Evolutionary conservation across 2,888 invertebrate genomes (phyloP).

Genomic region (Gandaritis pyraliata): DNA sequence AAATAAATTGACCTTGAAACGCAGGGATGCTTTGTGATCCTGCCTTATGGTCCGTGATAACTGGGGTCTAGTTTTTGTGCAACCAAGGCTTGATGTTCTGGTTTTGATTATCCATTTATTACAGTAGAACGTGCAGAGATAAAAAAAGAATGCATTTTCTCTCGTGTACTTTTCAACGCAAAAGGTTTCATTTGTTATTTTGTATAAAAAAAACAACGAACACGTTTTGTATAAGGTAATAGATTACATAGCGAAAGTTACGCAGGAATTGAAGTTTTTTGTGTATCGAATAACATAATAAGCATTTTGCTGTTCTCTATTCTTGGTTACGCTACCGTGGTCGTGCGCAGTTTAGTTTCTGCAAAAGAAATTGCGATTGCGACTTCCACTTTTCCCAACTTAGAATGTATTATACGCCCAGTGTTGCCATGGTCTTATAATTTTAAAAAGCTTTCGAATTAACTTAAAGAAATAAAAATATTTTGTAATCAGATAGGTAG

Average conservation of each 20-base stretch:
- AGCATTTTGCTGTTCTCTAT: slow-evolving; percentile 34
- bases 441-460: no score
- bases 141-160: slow-evolving; percentile 2
- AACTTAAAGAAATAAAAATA: no score
- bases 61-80: slow-evolving; percentile 37
- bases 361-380: slow-evolving; percentile 34
- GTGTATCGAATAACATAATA: slow-evolving; percentile 38
- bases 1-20: slow-evolving; percentile 27
- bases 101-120: slow-evolving; percentile 33
- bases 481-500: no score
- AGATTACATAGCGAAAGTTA: slow-evolving; percentile 52
- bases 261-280: slow-evolving; percentile 45
- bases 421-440: no score
- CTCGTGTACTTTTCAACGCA: no score
- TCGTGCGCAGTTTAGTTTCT: slow-evolving; percentile 36
- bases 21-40: slow-evolving; percentile 17
- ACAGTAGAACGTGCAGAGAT: slow-evolving; percentile 5
- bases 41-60: slow-evolving; percentile 5
- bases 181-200: slow-evolving; percentile 1
- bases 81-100: slow-evolving; percentile 28
- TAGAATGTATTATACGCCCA: not conserved
- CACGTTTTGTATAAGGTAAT: slow-evolving; percentile 16
- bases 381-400: slow-evolving; percentile 28
- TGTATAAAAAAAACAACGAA: not conserved
- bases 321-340: slow-evolving; percentile 49